Percentiles rank a stretch among this genome's conserved stretches.
Evolutionary conservation across 2,888 invertebrate genomes (phyloP).

Genomic region (Lymantria monacha): DNA sequence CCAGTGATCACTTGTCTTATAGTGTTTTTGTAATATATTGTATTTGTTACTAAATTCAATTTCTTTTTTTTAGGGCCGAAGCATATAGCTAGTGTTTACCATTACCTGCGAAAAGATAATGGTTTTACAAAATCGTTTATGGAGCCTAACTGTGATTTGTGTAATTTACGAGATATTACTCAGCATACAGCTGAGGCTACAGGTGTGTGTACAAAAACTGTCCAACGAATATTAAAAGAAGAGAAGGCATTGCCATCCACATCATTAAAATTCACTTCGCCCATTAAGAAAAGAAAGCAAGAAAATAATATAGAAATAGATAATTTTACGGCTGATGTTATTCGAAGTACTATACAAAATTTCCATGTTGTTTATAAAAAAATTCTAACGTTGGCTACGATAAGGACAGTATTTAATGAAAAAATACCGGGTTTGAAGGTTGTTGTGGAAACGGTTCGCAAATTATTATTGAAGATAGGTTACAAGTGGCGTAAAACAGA

Average conservation of each 20-base stretch:
- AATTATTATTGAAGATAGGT: slow-evolving; percentile 1
- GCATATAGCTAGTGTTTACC: slow-evolving; percentile 13
- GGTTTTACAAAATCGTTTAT: slow-evolving; percentile 15
- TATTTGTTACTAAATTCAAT: not conserved
- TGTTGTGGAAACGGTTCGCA: slow-evolving; percentile 1
- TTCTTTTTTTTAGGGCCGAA: not conserved
- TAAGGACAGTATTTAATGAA: not conserved
- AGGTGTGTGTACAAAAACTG: slow-evolving; percentile 1
- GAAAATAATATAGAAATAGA: slow-evolving; percentile 11
- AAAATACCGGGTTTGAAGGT: not conserved
- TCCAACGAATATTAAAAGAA: not conserved
- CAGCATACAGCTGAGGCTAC: not conserved
- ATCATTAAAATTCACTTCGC: not conserved
- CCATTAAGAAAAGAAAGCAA: slow-evolving; percentile 9
- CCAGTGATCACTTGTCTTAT: too few species aligned
- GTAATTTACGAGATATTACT: not conserved
- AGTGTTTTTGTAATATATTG: not conserved
- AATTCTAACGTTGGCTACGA: slow-evolving; percentile 1
- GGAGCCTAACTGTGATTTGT: slow-evolving; percentile 14
- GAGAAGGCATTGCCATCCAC: not conserved
- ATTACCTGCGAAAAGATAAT: slow-evolving; percentile 19
- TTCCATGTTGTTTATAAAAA: slow-evolving; percentile 12
- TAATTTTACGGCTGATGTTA: slow-evolving; percentile 12
- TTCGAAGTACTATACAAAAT: slow-evolving; percentile 14
- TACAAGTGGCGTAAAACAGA: slow-evolving; percentile 3